These are phyloP conservation scores for Aphrophora alni DNA, from an alignment of 2,888 invertebrate genomes.

Conservation along the genomic window DNA sequence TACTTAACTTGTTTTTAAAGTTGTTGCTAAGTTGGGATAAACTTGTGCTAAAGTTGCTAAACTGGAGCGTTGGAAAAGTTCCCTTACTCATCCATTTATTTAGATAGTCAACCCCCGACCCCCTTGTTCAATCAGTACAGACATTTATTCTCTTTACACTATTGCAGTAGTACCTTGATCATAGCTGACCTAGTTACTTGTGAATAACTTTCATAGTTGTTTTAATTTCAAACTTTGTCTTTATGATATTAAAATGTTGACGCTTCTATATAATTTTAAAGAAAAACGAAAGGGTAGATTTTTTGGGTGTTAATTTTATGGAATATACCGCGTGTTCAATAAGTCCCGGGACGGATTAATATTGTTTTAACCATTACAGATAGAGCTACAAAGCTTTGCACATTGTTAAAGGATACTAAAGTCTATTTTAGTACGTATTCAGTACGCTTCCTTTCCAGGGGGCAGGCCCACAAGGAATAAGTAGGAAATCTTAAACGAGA, in stretches of 20 bases:
- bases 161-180: background rate
- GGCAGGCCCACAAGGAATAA: too few species aligned
- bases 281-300: too few species aligned
- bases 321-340: too few species aligned
- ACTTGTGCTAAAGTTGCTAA: background rate
- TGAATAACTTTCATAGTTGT: background rate
- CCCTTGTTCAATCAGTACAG: background rate
- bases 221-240: background rate
- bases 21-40: background rate
- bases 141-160: background rate
- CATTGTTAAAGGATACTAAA: too few species aligned
- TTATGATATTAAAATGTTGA: background rate
- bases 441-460: too few species aligned
- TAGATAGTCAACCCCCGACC: background rate
- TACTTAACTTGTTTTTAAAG: background rate
- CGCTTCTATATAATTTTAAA: too few species aligned
- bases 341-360: too few species aligned
- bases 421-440: too few species aligned
- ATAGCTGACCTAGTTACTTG: background rate
- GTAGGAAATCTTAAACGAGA: too few species aligned
- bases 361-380: too few species aligned
- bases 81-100: background rate
- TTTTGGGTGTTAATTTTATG: too few species aligned
- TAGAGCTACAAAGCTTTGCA: too few species aligned
- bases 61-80: background rate